Base-by-base conservation (phyloP, 2,888 invertebrate species). In the Acronicta leporina region DNA sequence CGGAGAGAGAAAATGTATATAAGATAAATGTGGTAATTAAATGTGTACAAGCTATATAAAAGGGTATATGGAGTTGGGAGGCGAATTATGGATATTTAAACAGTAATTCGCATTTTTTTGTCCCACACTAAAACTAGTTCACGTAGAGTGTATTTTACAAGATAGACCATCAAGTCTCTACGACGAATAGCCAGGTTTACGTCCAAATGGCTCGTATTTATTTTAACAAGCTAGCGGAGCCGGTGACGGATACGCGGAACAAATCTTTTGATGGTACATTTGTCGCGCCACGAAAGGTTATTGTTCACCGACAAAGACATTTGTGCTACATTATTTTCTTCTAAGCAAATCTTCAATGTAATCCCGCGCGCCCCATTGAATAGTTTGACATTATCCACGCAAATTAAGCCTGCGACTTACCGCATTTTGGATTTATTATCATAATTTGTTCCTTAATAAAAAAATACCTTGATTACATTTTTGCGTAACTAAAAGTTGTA, bases 261-360 rank as follows among this genome's bases (percentile, higher is more conserved):
- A 82, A 86, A 87, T 86, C 79, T 82, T 82, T 83, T 83, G 82
- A 86, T 82, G 80, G 80, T 72, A 73, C 79, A 85, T 87, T 86
- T 81, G 83, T 86, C 75, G 76, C 77, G 74, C 73, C 62, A 56
- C 65, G 69, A 75, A 75, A 76, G 77, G 73, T 77, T 78, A 78
- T 80, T 81, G 76, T 79, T 68, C 79, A 75, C 63, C 62, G 61
- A 64, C 74, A 54, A 70, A 67, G 68, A 54, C 56, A 63, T 73
- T 65, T 68, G 49, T 54, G 62, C 40, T 63, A 65, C 63, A 73
- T 64, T 63, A 51, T 70, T 67, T 33, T 63, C 62, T 71, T 63
- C 42, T 51, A 52, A 72, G 44, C 46, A 57, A 67, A 55, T 75
- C 47, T 50, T 43, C 16, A 9, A 58, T 46, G 5, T 56, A 54